phyloP scores from a whole-genome alignment of 2,888 invertebrate species.

The Abrostola triplasia region DNA sequence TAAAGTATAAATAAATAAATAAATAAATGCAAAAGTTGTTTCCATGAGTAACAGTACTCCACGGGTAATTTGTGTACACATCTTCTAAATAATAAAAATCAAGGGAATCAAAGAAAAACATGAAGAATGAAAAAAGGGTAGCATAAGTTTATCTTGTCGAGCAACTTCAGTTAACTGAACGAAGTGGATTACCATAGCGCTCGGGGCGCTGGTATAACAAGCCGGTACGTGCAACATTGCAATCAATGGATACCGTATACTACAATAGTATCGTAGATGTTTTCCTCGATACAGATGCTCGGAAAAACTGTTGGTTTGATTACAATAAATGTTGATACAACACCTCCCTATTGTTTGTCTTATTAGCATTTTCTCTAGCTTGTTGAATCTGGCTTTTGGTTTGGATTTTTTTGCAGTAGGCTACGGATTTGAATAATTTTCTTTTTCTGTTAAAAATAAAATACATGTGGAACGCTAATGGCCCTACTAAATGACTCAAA shows the following conservation, averaged over 20 bases:
- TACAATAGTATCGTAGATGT: background rate
- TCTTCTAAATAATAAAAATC: constrained; percentile 15
- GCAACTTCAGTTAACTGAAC: constrained; percentile 35
- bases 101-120: constrained; percentile 21
- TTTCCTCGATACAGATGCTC: background rate
- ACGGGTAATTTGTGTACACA: background rate
- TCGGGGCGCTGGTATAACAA: constrained; percentile 32
- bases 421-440: too few relatives aligned
- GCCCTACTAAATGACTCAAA: too few relatives aligned
- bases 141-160: constrained; percentile 43
- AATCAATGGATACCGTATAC: constrained; percentile 25
- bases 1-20: background rate
- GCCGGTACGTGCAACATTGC: constrained; percentile 28
- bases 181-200: constrained; percentile 42
- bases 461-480: too few relatives aligned
- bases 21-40: background rate
- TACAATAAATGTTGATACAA: background rate
- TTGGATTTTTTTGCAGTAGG: too few relatives aligned
- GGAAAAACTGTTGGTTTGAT: background rate
- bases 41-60: background rate
- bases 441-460: too few relatives aligned
- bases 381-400: too few relatives aligned
- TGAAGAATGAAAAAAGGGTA: constrained; percentile 31
- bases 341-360: background rate
- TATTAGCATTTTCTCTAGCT: too few relatives aligned